Percentiles rank a stretch among this genome's conserved stretches.
phyloP scores from a whole-genome alignment of 2,888 invertebrate species.

The Melipona bicolor region DNA sequence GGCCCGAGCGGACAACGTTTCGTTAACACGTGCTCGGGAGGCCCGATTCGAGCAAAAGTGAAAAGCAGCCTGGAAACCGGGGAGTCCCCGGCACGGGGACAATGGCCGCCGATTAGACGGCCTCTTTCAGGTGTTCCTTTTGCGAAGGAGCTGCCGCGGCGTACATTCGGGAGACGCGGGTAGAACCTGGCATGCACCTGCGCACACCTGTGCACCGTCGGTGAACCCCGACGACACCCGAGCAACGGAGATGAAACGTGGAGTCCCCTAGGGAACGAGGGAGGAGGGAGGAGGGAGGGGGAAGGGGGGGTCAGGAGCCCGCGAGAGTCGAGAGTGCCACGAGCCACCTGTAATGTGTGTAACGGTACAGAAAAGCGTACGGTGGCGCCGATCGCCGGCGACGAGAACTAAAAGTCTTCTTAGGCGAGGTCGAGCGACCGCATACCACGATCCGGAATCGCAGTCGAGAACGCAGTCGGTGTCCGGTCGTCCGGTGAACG shows the following conservation, averaged over 20 bases:
- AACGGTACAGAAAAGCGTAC: slow-evolving; percentile 79
- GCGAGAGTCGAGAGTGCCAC: slow-evolving; percentile 2
- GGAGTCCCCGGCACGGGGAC: slow-evolving; percentile 64
- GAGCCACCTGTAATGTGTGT: slow-evolving; percentile 77
- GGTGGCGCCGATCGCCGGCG: slow-evolving; percentile 77
- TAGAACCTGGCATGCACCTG: slow-evolving; percentile 51
- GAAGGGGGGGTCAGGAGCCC: background rate
- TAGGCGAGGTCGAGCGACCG: slow-evolving; percentile 83
- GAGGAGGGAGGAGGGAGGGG: background rate
- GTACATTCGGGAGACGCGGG: slow-evolving; percentile 55
- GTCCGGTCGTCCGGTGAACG: slow-evolving; percentile 69
- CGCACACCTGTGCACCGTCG: slow-evolving; percentile 36
- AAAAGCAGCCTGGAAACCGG: slow-evolving; percentile 35
- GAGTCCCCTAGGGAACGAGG: background rate
- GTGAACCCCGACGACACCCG: background rate
- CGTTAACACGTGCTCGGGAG: slow-evolving; percentile 36
- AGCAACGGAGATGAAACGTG: slow-evolving; percentile 6
- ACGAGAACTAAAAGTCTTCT: slow-evolving; percentile 66
- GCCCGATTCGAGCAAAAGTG: slow-evolving; percentile 57
- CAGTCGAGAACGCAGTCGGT: slow-evolving; percentile 78
- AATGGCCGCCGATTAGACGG: slow-evolving; percentile 76
- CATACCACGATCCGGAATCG: slow-evolving; percentile 82
- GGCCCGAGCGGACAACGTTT: slow-evolving; percentile 33
- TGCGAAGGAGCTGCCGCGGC: background rate
- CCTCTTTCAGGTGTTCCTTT: slow-evolving; percentile 67